Conservation (phyloP, 2,888 invertebrate genomes). For the Drosophila cyrtoloma region DNA sequence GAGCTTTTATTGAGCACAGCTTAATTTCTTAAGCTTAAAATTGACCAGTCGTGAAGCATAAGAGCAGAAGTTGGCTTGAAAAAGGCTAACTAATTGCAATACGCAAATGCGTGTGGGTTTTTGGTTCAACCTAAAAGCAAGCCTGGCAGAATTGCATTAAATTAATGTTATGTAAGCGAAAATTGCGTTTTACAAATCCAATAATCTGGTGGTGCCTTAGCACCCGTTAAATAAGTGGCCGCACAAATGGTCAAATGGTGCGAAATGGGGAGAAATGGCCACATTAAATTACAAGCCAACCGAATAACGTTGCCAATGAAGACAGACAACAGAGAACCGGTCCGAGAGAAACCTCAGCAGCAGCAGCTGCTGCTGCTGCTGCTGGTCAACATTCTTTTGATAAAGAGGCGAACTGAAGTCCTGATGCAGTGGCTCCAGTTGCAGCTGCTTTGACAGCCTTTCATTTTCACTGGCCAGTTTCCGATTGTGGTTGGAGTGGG, state of each 20-base stretch:
- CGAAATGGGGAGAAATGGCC: constrained; percentile 32
- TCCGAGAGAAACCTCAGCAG: background rate
- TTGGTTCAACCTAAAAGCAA: constrained; percentile 49
- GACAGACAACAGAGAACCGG: background rate
- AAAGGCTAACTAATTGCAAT: background rate
- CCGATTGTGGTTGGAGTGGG: constrained; percentile 39
- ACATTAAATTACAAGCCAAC: constrained; percentile 72
- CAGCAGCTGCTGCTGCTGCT: background rate
- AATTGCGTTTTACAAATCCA: constrained; percentile 74
- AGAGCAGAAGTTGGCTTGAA: background rate
- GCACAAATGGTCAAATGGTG: constrained; percentile 44
- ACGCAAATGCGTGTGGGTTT: background rate
- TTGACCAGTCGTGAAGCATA: background rate
- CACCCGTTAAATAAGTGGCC: constrained; percentile 43
- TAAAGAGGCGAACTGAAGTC: background rate
- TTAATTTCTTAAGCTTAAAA: background rate
- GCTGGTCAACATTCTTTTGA: constrained; percentile 8
- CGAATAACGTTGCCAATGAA: constrained; percentile 50
- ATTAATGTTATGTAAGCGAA: constrained; percentile 72
- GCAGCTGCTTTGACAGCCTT: constrained; percentile 23
- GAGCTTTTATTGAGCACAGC: background rate
- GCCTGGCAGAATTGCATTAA: constrained; percentile 64
- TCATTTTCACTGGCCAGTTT: constrained; percentile 40
- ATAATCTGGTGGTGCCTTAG: constrained; percentile 47
- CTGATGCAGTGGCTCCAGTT: constrained; percentile 8